phyloP scores from a whole-genome alignment of 2,888 invertebrate species.

The Cepaea hortensis region DNA sequence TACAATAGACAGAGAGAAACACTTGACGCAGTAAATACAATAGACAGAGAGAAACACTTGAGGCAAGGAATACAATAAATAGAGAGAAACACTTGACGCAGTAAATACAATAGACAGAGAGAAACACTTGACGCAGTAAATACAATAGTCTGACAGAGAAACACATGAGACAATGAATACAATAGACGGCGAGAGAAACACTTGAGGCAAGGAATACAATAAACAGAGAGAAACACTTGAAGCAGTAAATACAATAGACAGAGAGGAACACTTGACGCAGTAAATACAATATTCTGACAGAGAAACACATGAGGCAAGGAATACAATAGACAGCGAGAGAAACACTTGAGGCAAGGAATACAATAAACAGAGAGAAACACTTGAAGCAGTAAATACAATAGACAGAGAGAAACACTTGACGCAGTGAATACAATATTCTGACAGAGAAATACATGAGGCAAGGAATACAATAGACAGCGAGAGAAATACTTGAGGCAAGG shows the following conservation, averaged over 20 bases:
- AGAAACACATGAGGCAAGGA: background rate
- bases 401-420: background rate
- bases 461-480: background rate
- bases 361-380: background rate
- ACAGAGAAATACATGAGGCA: background rate
- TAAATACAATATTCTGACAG: background rate
- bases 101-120: background rate
- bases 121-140: background rate
- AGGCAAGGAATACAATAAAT: background rate
- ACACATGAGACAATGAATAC: background rate
- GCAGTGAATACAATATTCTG: background rate
- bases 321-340: background rate
- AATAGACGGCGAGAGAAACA: background rate
- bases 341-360: background rate
- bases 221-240: background rate
- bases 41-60: background rate
- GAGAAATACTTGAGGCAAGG: background rate
- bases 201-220: background rate
- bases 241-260: background rate
- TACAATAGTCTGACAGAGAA: background rate
- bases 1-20: background rate
- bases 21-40: background rate
- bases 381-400: background rate
- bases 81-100: background rate
- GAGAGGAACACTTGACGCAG: background rate